These are phyloP conservation scores for Oryzaephilus surinamensis DNA, from an alignment of 1,140 invertebrate genomes.

Conservation along the genomic window DNA sequence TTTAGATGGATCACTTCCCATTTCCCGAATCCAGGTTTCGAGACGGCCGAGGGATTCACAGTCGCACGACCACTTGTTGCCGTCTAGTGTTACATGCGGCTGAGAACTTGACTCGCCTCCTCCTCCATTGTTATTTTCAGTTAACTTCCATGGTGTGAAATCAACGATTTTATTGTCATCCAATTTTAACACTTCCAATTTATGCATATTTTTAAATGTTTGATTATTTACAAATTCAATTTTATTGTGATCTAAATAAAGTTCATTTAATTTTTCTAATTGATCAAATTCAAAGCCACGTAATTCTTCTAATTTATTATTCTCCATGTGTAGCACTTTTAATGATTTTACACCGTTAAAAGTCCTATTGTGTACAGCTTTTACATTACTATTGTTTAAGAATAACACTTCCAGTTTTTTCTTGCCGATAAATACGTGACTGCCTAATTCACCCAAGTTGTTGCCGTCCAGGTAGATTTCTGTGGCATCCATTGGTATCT, in stretches of 20 bases:
- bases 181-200: slow-evolving; percentile 64
- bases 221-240: slow-evolving; percentile 62
- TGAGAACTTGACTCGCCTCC: slow-evolving; percentile 42
- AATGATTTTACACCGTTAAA: slow-evolving; percentile 71
- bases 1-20: slow-evolving; percentile 48
- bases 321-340: slow-evolving; percentile 68
- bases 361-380: slow-evolving; percentile 69
- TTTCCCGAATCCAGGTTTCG: slow-evolving; percentile 52
- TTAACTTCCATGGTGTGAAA: slow-evolving; percentile 62
- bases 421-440: slow-evolving; percentile 78
- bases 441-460: slow-evolving; percentile 63
- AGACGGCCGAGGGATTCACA: slow-evolving; percentile 54
- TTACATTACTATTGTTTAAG: slow-evolving; percentile 71
- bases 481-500: slow-evolving; percentile 83
- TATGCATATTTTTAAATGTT: slow-evolving; percentile 61
- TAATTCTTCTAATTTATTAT: slow-evolving; percentile 63
- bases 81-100: slow-evolving; percentile 49
- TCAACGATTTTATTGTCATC: slow-evolving; percentile 68
- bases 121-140: slow-evolving; percentile 37
- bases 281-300: slow-evolving; percentile 65
- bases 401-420: slow-evolving; percentile 75
- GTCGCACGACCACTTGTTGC: slow-evolving; percentile 65
- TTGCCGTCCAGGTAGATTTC: slow-evolving; percentile 84
- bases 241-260: slow-evolving; percentile 73
- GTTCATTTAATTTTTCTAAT: slow-evolving; percentile 62